A percentile compares a stretch with the other conserved stretches of the same genome.
These are phyloP conservation scores for Bos javanicus DNA, from an alignment of 2,113 vertebrate species.

Conservation along the genomic window DNA sequence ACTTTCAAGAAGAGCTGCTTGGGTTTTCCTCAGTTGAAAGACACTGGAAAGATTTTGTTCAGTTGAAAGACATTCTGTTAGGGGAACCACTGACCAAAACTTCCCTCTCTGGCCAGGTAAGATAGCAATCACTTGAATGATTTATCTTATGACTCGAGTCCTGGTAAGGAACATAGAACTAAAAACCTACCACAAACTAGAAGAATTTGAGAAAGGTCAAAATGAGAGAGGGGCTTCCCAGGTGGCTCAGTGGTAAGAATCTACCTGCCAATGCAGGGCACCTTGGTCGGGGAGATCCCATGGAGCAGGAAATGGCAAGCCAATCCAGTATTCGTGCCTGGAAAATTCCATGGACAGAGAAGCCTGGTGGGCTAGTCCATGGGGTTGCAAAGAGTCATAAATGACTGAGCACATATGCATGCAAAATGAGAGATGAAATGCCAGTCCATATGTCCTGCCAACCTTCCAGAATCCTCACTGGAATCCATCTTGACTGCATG, in stretches of 20 bases:
- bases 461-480: neutral
- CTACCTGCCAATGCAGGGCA: too few species aligned
- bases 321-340: too few species aligned
- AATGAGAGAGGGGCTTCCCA: neutral
- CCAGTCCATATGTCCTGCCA: neutral
- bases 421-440: neutral
- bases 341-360: too few species aligned
- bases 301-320: too few species aligned
- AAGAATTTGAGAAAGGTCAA: neutral
- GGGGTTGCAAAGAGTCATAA: too few species aligned
- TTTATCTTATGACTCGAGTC: neutral
- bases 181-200: neutral
- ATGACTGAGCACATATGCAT: too few species aligned
- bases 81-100: neutral
- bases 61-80: neutral
- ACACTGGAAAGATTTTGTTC: neutral
- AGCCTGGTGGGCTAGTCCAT: too few species aligned
- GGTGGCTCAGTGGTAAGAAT: too few species aligned
- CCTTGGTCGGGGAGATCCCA: too few species aligned
- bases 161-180: neutral
- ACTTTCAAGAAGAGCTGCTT: neutral
- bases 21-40: neutral
- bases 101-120: neutral
- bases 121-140: neutral
- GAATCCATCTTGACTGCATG: neutral